These are phyloP conservation scores for Trimorus sp. DNA, from an alignment of 2,888 invertebrate species.

Conservation along the genomic window DNA sequence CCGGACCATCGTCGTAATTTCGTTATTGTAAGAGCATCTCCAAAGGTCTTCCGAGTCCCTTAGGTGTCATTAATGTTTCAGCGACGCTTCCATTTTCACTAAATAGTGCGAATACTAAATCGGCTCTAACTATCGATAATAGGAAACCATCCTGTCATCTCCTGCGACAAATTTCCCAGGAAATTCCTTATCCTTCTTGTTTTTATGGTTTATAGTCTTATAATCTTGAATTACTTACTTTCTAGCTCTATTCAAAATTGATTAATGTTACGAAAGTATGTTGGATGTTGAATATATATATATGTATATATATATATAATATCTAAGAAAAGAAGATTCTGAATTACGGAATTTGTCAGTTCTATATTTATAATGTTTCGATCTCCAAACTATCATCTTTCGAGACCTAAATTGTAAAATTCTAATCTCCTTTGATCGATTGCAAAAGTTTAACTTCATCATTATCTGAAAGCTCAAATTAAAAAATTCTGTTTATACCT, in stretches of 20 bases:
- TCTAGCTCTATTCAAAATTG: no score
- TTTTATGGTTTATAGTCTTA: background rate
- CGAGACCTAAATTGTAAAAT: background rate
- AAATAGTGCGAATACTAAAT: constrained; percentile 55
- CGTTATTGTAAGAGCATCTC: constrained; percentile 63
- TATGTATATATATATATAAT: no score
- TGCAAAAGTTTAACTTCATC: background rate
- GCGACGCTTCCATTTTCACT: constrained; percentile 42
- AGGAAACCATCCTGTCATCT: constrained; percentile 6
- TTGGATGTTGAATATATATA: no score
- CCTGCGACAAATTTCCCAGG: constrained; percentile 12
- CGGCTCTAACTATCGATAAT: constrained; percentile 37
- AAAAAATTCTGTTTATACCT: no score
- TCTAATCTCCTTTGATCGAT: no score
- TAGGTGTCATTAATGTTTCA: constrained; percentile 63
- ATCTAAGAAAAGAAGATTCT: no score
- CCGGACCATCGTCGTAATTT: constrained; percentile 56
- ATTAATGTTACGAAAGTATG: no score
- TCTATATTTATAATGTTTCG: no score
- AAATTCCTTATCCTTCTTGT: no score
- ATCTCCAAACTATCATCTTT: no score
- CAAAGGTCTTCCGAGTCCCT: constrained; percentile 57
- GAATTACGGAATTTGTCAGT: no score
- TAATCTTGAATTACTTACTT: background rate
- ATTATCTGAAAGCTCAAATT: no score